A percentile compares a stretch with the other conserved stretches of the same genome.
phyloP scores from a whole-genome alignment of 2,888 invertebrate species.

The Xylota sylvarum region DNA sequence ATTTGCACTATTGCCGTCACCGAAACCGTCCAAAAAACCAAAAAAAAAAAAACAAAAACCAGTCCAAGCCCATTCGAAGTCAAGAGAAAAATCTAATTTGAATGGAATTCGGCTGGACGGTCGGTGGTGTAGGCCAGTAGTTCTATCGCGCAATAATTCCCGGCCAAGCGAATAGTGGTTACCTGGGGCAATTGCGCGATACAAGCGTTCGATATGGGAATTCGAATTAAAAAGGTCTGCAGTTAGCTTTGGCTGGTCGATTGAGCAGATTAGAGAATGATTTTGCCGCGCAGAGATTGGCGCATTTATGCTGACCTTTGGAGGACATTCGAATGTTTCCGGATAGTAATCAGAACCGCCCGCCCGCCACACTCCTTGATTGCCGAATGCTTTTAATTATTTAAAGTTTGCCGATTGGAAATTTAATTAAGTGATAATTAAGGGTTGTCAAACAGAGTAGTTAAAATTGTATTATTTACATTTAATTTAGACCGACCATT shows the following conservation, averaged over 20 bases:
- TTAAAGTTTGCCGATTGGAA: conserved; percentile 13
- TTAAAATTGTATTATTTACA: conserved; percentile 24
- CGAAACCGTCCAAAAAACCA: conserved; percentile 9
- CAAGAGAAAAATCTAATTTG: conserved; percentile 47
- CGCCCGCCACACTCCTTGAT: not conserved
- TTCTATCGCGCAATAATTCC: conserved; percentile 37
- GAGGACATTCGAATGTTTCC: conserved; percentile 19
- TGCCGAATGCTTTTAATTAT: conserved; percentile 12
- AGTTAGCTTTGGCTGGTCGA: conserved; percentile 9
- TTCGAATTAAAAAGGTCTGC: conserved; percentile 27
- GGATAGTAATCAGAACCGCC: conserved; percentile 4
- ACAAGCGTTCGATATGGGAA: conserved; percentile 23
- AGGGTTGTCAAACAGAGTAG: conserved; percentile 4
- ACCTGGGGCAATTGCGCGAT: conserved; percentile 16
- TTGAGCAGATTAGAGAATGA: conserved; percentile 26
- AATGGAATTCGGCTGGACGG: conserved; percentile 32
- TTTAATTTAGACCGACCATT: not conserved
- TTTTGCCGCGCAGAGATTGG: conserved; percentile 3
- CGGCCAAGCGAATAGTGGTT: conserved; percentile 10
- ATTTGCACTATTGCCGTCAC: conserved; percentile 3
- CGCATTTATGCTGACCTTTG: conserved; percentile 39
- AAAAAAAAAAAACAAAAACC: not conserved
- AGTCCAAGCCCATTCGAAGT: conserved; percentile 15
- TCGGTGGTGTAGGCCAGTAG: not conserved
- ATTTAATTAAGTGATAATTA: conserved; percentile 31